Evolutionary conservation across 35 echinoderm and acorn worm species (phyloP).

Genomic region (Anneissia japonica): DNA sequence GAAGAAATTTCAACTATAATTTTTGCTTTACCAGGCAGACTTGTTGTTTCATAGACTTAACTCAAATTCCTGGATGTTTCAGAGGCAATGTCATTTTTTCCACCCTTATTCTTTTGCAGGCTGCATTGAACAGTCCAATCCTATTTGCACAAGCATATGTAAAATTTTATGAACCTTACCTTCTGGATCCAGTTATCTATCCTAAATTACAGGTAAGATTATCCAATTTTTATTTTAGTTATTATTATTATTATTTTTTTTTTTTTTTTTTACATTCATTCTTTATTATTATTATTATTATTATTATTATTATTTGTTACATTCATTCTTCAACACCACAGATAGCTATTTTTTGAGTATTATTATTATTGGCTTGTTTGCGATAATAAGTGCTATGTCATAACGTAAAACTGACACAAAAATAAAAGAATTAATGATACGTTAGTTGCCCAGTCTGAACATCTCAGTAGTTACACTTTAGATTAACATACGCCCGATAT

Average conservation of each 20-base stretch:
- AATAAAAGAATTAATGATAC: too few species aligned
- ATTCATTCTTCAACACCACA: background rate
- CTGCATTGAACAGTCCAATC: slow-evolving; percentile 79
- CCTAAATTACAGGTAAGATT: slow-evolving; percentile 86
- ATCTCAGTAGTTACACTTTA: too few species aligned
- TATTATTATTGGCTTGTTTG: background rate
- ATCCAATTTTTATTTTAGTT: background rate
- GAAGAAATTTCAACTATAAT: too few species aligned
- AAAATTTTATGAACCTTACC: slow-evolving; percentile 79
- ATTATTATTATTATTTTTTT: background rate
- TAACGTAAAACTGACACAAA: background rate
- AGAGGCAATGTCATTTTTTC: background rate
- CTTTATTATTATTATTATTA: background rate
- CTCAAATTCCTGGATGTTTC: too few species aligned
- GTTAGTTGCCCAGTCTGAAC: too few species aligned
- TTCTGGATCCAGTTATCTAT: slow-evolving; percentile 78
- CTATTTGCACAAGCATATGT: slow-evolving; percentile 51
- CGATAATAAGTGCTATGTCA: background rate
- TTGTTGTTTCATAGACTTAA: too few species aligned
- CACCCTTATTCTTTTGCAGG: slow-evolving; percentile 26
- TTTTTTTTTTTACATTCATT: background rate
- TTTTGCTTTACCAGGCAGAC: too few species aligned
- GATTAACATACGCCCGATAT: too few species aligned
- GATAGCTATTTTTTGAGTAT: background rate
- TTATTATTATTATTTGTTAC: too few species aligned